phyloP scores from a whole-genome alignment of 2,113 vertebrate genomes.

The Clupea harengus region DNA sequence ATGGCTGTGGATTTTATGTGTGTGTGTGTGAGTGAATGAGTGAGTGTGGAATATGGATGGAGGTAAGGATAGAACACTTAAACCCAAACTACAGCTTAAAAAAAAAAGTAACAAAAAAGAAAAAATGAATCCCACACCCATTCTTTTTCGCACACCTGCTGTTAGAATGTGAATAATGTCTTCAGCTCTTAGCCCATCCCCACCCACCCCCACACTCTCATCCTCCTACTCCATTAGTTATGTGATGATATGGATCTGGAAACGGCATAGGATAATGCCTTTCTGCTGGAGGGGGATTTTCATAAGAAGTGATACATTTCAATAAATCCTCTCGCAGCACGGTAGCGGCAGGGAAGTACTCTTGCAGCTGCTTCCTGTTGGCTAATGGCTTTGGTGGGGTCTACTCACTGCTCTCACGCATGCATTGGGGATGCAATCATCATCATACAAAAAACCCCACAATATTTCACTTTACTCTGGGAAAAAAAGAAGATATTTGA shows the following conservation, averaged over 20 bases:
- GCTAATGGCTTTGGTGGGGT: neutral
- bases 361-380: neutral
- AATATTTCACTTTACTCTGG: neutral
- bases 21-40: neutral
- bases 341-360: neutral
- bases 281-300: conserved; percentile 41
- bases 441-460: neutral
- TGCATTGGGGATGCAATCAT: neutral
- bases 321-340: conserved; percentile 39
- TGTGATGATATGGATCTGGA: conserved; percentile 51
- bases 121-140: neutral
- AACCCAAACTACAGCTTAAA: neutral
- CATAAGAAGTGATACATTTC: conserved; percentile 46
- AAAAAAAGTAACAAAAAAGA: neutral
- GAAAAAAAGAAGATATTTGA: neutral
- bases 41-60: neutral
- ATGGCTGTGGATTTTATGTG: neutral
- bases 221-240: conserved; percentile 49
- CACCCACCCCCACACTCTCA: neutral
- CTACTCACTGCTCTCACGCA: neutral
- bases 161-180: conserved; percentile 46
- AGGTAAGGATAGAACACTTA: conserved; percentile 7
- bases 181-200: conserved; percentile 32
- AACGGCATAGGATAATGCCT: conserved; percentile 43
- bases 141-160: conserved; percentile 28